phyloP scores from a whole-genome alignment of 2,888 invertebrate species.

The Drosophila algonquin region DNA sequence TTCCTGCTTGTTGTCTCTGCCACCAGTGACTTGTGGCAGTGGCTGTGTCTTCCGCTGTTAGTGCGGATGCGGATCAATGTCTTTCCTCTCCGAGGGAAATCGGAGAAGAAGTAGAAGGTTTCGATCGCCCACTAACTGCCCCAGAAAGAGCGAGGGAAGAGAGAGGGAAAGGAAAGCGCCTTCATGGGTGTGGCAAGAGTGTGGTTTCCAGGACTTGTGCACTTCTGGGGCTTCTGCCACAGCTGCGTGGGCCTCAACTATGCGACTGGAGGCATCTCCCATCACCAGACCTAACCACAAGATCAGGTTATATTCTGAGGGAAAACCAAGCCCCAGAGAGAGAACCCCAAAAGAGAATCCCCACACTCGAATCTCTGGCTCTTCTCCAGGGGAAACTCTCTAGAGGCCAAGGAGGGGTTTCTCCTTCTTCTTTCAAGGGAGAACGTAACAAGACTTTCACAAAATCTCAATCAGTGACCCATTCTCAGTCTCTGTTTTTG shows the following conservation, averaged over 20 bases:
- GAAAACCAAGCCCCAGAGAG: neutral
- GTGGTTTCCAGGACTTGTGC: constrained; percentile 39
- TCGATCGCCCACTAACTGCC: neutral
- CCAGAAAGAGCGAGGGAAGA: neutral
- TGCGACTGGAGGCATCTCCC: no score
- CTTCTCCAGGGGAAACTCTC: neutral
- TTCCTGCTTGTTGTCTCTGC: constrained; percentile 19
- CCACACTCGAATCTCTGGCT: neutral
- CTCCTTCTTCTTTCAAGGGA: no score
- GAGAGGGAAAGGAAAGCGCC: neutral
- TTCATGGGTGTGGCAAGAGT: neutral
- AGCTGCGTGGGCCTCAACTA: constrained; percentile 37
- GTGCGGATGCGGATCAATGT: neutral
- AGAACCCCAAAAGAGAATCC: neutral
- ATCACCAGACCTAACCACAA: neutral
- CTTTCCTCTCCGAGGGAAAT: neutral
- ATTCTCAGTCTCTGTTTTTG: neutral
- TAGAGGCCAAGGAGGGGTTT: neutral
- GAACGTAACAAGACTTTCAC: no score
- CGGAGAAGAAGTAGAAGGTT: neutral
- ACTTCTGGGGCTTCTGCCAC: constrained; percentile 42
- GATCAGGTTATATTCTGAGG: neutral
- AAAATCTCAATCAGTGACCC: neutral
- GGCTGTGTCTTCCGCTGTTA: neutral
- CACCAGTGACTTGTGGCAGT: constrained; percentile 14